phyloP scores from a whole-genome alignment of 1,140 invertebrate species.

The Drosophila ficusphila region DNA sequence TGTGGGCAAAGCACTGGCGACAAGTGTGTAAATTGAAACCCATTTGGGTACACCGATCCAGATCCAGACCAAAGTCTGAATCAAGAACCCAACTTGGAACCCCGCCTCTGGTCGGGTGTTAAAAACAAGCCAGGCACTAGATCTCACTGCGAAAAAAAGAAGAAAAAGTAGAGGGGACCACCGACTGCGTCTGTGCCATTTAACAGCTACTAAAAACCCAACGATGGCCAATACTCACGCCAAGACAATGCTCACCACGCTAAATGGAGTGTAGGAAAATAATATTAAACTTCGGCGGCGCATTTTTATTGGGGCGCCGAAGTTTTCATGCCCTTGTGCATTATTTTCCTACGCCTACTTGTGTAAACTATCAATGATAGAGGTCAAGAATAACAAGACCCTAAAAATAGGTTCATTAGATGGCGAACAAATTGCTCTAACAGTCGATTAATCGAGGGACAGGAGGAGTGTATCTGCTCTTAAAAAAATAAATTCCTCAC shows the following conservation, averaged over 20 bases:
- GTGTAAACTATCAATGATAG: slow-evolving; percentile 57
- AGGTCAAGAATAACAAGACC: slow-evolving; percentile 43
- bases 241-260: slow-evolving; percentile 32
- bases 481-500: not conserved
- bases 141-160: slow-evolving; percentile 9
- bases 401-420: slow-evolving; percentile 35
- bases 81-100: slow-evolving; percentile 5
- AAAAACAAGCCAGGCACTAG: slow-evolving; percentile 71
- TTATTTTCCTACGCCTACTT: slow-evolving; percentile 28
- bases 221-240: slow-evolving; percentile 53
- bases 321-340: slow-evolving; percentile 59
- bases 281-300: slow-evolving; percentile 41
- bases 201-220: slow-evolving; percentile 76
- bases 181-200: slow-evolving; percentile 70
- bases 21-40: slow-evolving; percentile 78
- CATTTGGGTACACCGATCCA: slow-evolving; percentile 48
- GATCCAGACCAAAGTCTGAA: slow-evolving; percentile 28
- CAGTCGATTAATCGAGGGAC: slow-evolving; percentile 13
- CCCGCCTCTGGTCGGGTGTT: slow-evolving; percentile 57
- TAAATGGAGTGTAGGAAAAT: slow-evolving; percentile 45
- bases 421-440: slow-evolving; percentile 15
- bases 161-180: slow-evolving; percentile 41
- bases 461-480: not conserved
- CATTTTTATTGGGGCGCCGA: slow-evolving; percentile 49
- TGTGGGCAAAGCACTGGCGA: slow-evolving; percentile 61